These are phyloP conservation scores for Hydriomena furcata DNA, from an alignment of 2,888 invertebrate species.

Conservation along the genomic window DNA sequence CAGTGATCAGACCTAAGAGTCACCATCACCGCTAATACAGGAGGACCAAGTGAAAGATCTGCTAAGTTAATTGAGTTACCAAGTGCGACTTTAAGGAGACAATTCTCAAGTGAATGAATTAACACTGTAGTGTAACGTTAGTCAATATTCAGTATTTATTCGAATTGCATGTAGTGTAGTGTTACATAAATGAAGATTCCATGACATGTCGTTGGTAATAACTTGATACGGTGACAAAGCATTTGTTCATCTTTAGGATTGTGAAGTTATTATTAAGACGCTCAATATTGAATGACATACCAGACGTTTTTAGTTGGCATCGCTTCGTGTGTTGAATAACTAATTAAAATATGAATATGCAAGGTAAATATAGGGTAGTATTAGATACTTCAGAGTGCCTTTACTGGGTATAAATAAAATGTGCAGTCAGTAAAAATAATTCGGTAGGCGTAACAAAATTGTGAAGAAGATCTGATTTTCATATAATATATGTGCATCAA, in stretches of 20 bases:
- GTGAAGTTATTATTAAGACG: conserved; percentile 14
- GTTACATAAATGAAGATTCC: conserved; percentile 31
- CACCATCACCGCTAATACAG: neutral
- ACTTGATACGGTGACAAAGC: conserved; percentile 25
- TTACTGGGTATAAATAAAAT: conserved; percentile 8
- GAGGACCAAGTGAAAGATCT: neutral
- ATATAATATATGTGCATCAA: neutral
- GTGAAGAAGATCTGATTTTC: conserved; percentile 1
- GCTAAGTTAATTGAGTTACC: conserved; percentile 55
- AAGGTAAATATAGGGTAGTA: conserved; percentile 12
- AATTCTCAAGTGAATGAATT: conserved; percentile 34
- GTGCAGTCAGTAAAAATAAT: neutral
- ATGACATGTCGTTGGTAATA: conserved; percentile 30
- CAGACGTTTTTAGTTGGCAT: conserved; percentile 9
- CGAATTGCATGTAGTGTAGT: conserved; percentile 32
- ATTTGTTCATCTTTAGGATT: conserved; percentile 20
- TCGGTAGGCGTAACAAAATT: neutral
- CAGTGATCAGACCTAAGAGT: neutral
- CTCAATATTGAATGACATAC: conserved; percentile 23
- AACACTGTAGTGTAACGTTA: conserved; percentile 38
- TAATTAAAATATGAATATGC: conserved; percentile 12
- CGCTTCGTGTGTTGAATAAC: conserved; percentile 16
- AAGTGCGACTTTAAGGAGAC: conserved; percentile 39
- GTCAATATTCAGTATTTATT: conserved; percentile 55
- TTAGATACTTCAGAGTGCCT: conserved; percentile 20